phyloP scores from a whole-genome alignment of 2,113 vertebrate species.

The Pipa parva region DNA sequence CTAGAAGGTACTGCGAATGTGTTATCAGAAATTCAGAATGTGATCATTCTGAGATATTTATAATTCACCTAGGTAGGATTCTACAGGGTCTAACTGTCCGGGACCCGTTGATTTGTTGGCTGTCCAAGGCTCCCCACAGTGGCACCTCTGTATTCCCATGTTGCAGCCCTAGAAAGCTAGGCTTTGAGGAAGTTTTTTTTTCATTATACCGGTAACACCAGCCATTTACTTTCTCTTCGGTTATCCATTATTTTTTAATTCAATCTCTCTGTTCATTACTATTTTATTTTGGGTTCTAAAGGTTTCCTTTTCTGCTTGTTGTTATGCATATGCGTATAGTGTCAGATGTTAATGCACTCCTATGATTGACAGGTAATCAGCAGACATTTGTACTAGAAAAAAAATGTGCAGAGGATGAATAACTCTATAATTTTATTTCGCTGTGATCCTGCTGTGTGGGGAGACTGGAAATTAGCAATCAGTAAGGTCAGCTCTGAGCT shows the following conservation, averaged over 20 bases:
- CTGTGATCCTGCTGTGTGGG: slow-evolving; percentile 64
- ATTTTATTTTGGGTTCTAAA: slow-evolving; percentile 60
- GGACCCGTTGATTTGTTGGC: too few species aligned
- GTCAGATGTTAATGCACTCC: slow-evolving; percentile 77
- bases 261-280: slow-evolving; percentile 46
- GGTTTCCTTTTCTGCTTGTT: slow-evolving; percentile 75
- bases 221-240: neutral
- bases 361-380: slow-evolving; percentile 87
- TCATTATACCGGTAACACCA: neutral
- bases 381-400: slow-evolving; percentile 77
- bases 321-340: slow-evolving; percentile 87
- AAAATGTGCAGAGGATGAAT: slow-evolving; percentile 63
- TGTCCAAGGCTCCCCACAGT: too few species aligned
- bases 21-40: too few species aligned
- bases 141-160: too few species aligned
- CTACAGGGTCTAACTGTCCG: too few species aligned
- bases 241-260: slow-evolving; percentile 50
- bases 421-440: slow-evolving; percentile 75
- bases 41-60: too few species aligned
- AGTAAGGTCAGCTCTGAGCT: slow-evolving; percentile 52
- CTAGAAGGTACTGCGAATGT: too few species aligned
- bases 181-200: neutral
- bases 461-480: slow-evolving; percentile 69
- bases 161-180: too few species aligned
- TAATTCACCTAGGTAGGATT: too few species aligned